These are phyloP conservation scores for Sus cebifrons DNA, from an alignment of 2,797 vertebrate species.

Conservation along the genomic window DNA sequence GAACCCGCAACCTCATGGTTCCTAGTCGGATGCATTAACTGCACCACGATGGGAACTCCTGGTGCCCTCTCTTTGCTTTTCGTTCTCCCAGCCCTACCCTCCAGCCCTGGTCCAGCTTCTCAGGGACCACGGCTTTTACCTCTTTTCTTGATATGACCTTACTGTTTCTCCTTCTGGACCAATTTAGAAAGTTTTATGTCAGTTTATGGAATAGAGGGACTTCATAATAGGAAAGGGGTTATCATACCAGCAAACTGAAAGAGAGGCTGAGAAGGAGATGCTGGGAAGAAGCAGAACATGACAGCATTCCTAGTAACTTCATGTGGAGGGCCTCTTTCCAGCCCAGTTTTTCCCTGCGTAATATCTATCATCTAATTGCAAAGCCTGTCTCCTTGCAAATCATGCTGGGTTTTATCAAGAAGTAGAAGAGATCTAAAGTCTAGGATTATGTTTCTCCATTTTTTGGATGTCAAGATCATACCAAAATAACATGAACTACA, in stretches of 20 bases:
- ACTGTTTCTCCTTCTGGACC: background rate
- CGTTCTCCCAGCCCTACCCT: background rate
- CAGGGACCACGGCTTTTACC: background rate
- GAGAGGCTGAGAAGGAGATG: background rate
- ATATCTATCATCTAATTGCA: background rate
- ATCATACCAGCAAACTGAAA: background rate
- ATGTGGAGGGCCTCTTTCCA: background rate
- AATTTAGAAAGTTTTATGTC: background rate
- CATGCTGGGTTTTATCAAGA: background rate
- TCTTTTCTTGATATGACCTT: background rate
- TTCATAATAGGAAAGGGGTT: background rate
- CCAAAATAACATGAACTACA: background rate
- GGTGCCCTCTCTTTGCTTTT: background rate
- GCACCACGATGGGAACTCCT: no score
- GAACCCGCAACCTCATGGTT: no score
- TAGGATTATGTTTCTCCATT: background rate
- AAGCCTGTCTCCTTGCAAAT: background rate
- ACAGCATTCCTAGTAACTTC: background rate
- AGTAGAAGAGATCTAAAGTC: background rate
- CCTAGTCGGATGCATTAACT: no score
- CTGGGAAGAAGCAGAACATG: background rate
- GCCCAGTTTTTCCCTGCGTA: background rate
- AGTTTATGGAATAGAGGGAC: background rate
- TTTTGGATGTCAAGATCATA: background rate
- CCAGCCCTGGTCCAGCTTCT: background rate